Evolutionary conservation across 2,888 invertebrate species (phyloP).

Genomic region (Euspilapteryx auroguttella): DNA sequence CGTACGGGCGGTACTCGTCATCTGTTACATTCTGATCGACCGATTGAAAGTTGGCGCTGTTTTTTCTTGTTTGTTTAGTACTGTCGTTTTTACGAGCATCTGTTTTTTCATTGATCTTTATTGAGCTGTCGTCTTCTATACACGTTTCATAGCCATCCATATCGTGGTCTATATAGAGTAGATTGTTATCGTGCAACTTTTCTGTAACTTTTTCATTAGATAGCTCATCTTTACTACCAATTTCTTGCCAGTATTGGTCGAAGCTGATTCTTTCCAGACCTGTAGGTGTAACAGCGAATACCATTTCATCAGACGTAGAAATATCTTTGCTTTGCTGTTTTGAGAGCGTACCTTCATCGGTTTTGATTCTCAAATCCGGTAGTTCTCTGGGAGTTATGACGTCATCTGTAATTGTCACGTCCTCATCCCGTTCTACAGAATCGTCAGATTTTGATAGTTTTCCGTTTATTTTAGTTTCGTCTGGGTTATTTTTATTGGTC

Average conservation of each 20-base stretch:
- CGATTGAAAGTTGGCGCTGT: conserved; percentile 27
- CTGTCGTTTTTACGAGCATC: conserved; percentile 38
- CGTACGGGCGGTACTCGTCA: conserved; percentile 33
- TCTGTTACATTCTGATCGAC: conserved; percentile 19
- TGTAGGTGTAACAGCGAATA: conserved; percentile 53
- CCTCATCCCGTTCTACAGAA: conserved; percentile 44
- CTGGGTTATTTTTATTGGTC: conserved; percentile 14
- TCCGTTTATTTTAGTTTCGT: conserved; percentile 20
- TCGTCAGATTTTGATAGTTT: conserved; percentile 45
- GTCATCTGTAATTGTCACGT: conserved; percentile 54
- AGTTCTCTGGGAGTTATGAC: conserved; percentile 41
- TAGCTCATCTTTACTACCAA: conserved; percentile 19
- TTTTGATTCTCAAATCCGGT: conserved; percentile 29
- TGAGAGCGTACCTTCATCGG: conserved; percentile 26
- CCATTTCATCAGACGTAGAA: conserved; percentile 57
- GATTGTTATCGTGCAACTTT: conserved; percentile 36
- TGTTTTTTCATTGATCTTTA: conserved; percentile 30
- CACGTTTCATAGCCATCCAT: conserved; percentile 65
- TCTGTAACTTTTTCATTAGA: conserved; percentile 21
- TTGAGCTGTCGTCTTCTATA: conserved; percentile 58
- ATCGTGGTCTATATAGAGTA: conserved; percentile 52
- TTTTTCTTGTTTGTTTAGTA: conserved; percentile 34
- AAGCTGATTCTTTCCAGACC: conserved; percentile 54
- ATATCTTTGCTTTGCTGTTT: conserved; percentile 54
- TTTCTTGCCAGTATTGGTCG: conserved; percentile 50